Evolutionary conservation across 2,113 vertebrate genomes (phyloP).

Genomic region (Lynx canadensis): DNA sequence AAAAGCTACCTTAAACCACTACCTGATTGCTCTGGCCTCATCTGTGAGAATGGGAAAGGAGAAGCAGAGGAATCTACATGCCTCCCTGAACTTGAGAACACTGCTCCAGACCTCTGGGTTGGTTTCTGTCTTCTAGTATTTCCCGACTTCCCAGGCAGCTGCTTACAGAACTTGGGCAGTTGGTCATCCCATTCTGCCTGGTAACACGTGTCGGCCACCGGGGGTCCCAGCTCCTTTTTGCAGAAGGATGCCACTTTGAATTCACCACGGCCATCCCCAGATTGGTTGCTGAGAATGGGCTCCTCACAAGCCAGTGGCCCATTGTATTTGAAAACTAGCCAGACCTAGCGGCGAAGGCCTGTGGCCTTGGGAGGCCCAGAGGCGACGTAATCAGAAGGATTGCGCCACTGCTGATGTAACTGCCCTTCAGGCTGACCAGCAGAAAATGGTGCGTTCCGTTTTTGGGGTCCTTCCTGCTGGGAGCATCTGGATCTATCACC

Average conservation of each 20-base stretch:
- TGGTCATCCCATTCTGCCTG: slow-evolving; percentile 97
- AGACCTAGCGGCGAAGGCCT: slow-evolving; percentile 97
- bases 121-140: background rate
- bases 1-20: background rate
- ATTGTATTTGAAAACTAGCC: slow-evolving; percentile 96
- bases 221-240: slow-evolving; percentile 88
- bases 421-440: background rate
- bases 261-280: slow-evolving; percentile 90
- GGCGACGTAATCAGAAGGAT: background rate
- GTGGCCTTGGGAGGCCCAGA: background rate
- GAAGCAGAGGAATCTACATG: background rate
- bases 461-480: slow-evolving; percentile 92
- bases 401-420: background rate
- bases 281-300: slow-evolving; percentile 90
- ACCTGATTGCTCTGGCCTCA: background rate
- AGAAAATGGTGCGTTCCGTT: slow-evolving; percentile 82
- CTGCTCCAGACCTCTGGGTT: background rate
- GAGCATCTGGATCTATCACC: slow-evolving; percentile 94
- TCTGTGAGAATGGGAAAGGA: rapidly evolving
- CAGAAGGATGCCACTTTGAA: slow-evolving; percentile 93
- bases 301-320: slow-evolving; percentile 81
- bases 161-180: slow-evolving; percentile 95
- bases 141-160: slow-evolving; percentile 91
- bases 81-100: background rate
- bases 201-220: slow-evolving; percentile 93